A percentile compares a stretch with the other conserved stretches of the same genome.
Evolutionary conservation across 2,113 vertebrate genomes (phyloP).

Genomic region (Aythya baeri): DNA sequence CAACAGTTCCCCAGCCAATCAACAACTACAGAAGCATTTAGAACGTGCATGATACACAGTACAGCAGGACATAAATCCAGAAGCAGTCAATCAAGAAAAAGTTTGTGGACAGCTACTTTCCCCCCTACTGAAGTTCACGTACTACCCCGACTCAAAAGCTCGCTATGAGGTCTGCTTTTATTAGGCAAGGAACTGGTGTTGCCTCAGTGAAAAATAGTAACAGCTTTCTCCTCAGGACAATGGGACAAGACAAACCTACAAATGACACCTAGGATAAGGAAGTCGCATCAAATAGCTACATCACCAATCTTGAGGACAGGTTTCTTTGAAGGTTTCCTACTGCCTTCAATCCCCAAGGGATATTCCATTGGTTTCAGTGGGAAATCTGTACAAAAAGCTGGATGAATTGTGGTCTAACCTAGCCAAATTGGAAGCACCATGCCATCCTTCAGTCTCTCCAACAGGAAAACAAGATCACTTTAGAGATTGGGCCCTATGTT

Average conservation of each 20-base stretch:
- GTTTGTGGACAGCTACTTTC: background rate
- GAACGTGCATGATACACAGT: accelerated
- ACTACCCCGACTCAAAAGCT: background rate
- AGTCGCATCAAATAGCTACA: background rate
- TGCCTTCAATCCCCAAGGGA: background rate
- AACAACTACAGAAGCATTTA: background rate
- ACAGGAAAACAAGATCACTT: background rate
- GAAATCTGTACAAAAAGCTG: background rate
- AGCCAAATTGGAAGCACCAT: background rate
- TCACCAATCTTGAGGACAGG: background rate
- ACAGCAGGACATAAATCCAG: background rate
- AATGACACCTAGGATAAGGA: accelerated
- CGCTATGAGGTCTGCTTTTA: background rate
- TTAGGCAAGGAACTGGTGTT: background rate
- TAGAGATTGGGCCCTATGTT: background rate
- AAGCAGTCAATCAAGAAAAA: background rate
- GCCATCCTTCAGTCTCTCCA: background rate
- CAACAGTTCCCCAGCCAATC: background rate
- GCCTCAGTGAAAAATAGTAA: background rate
- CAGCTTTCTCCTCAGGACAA: background rate
- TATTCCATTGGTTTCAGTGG: background rate
- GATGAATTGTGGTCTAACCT: background rate
- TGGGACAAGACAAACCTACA: background rate
- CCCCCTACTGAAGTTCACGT: background rate
- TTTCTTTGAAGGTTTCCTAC: background rate